Evolutionary conservation across 1,140 invertebrate species (phyloP).

Genomic region (Eciton burchellii): DNA sequence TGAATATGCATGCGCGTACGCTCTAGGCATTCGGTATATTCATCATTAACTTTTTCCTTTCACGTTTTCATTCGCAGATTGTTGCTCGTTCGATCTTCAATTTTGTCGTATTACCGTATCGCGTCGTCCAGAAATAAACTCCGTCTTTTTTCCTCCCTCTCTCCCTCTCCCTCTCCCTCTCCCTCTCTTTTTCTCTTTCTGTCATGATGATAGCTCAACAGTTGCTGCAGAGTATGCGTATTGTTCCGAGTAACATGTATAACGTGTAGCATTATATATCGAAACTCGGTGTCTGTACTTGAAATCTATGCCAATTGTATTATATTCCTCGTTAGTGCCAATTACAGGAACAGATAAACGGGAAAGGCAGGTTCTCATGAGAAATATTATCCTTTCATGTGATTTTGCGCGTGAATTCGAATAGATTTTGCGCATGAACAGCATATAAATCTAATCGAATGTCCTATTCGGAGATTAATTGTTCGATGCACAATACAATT

Average conservation of each 20-base stretch:
- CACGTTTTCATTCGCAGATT: slow-evolving; percentile 40
- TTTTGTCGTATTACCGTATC: slow-evolving; percentile 35
- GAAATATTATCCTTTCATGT: slow-evolving; percentile 17
- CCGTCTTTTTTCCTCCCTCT: slow-evolving; percentile 35
- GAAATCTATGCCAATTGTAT: no score
- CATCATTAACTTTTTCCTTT: slow-evolving; percentile 17
- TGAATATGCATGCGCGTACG: slow-evolving; percentile 16
- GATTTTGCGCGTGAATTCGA: neutral
- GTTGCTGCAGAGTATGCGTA: slow-evolving; percentile 40
- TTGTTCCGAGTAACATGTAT: slow-evolving; percentile 45
- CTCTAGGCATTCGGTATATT: slow-evolving; percentile 15
- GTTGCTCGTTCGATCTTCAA: slow-evolving; percentile 38
- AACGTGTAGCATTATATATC: slow-evolving; percentile 26
- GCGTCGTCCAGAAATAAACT: slow-evolving; percentile 34
- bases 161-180: no score
- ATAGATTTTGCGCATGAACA: neutral
- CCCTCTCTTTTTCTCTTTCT: no score
- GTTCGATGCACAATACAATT: neutral
- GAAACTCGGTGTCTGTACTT: no score
- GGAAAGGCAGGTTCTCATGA: slow-evolving; percentile 27
- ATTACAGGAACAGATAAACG: slow-evolving; percentile 28
- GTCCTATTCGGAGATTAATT: neutral
- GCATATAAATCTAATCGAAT: neutral
- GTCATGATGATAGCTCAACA: slow-evolving; percentile 43
- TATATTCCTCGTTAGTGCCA: neutral